Percentiles rank a stretch among this genome's conserved stretches.
These are phyloP conservation scores for Coleophora flavipennella DNA, from an alignment of 2,888 invertebrate genomes.

Conservation along the genomic window DNA sequence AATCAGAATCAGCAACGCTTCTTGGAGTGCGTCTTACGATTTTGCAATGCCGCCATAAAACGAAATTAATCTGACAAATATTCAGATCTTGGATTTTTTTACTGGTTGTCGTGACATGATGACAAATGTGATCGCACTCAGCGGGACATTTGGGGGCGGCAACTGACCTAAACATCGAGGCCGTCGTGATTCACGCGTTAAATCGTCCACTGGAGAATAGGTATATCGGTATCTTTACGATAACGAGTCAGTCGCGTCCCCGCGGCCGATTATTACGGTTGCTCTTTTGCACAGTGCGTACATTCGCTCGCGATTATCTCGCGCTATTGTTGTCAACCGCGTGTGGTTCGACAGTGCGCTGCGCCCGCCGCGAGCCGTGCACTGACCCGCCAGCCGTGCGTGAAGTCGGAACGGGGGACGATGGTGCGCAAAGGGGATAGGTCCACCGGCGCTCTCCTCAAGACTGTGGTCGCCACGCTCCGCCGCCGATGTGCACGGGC, in stretches of 20 bases:
- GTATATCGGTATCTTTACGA: conserved; percentile 42
- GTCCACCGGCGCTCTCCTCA: conserved; percentile 54
- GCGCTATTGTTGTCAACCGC: background rate
- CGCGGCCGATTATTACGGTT: conserved; percentile 67
- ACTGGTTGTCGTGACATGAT: too few relatives aligned
- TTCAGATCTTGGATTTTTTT: too few relatives aligned
- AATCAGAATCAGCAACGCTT: background rate
- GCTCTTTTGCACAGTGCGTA: conserved; percentile 22
- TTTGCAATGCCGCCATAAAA: too few relatives aligned
- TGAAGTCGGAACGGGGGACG: conserved; percentile 60
- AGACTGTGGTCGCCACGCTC: conserved; percentile 60
- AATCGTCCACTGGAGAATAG: conserved; percentile 52
- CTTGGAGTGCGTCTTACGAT: too few relatives aligned
- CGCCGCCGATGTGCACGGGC: conserved; percentile 54
- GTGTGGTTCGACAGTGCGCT: background rate
- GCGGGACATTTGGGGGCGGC: conserved; percentile 26
- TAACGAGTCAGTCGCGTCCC: conserved; percentile 66
- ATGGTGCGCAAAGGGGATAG: conserved; percentile 66
- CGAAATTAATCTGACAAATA: too few relatives aligned
- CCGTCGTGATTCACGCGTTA: conserved; percentile 48
- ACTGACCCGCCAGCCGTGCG: conserved; percentile 64
- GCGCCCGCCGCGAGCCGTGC: conserved; percentile 32
- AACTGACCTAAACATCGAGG: conserved; percentile 54
- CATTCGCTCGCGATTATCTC: background rate
- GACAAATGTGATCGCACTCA: too few relatives aligned